Evolutionary conservation across 2,888 invertebrate species (phyloP).

Genomic region (Dusona sp.): DNA sequence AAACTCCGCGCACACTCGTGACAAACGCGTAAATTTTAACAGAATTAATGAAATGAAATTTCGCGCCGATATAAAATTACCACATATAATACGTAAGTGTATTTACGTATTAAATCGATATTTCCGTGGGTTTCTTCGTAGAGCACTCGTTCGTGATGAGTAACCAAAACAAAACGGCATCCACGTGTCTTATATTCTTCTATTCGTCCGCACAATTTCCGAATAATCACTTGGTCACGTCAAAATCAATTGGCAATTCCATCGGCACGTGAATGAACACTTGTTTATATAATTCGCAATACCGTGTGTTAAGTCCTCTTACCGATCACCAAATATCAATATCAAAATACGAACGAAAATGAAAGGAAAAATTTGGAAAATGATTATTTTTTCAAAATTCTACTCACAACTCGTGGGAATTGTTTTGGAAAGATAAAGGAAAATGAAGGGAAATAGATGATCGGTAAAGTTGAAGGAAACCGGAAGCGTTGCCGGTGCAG

Average conservation of each 20-base stretch:
- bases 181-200: background rate
- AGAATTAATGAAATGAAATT: background rate
- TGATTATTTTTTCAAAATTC: too few species aligned
- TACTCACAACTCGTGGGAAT: background rate
- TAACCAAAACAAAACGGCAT: slow-evolving; percentile 19
- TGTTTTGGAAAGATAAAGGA: background rate
- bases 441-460: background rate
- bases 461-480: background rate
- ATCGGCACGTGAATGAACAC: slow-evolving; percentile 12
- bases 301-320: background rate
- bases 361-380: background rate
- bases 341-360: background rate
- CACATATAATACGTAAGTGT: background rate
- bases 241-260: slow-evolving; percentile 33
- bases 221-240: slow-evolving; percentile 50
- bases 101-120: slow-evolving; percentile 3
- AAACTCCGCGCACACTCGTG: slow-evolving; percentile 13
- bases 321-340: background rate
- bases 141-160: slow-evolving; percentile 26
- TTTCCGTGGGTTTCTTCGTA: slow-evolving; percentile 34
- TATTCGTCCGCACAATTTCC: slow-evolving; percentile 25
- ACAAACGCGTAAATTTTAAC: background rate
- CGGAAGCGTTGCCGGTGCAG: background rate
- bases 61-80: slow-evolving; percentile 1
- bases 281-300: slow-evolving; percentile 5